Evolutionary conservation across 2,113 vertebrate species (phyloP), one percentile per base, ranked within the genome.

Genomic region (Phycodurus eques): DNA sequence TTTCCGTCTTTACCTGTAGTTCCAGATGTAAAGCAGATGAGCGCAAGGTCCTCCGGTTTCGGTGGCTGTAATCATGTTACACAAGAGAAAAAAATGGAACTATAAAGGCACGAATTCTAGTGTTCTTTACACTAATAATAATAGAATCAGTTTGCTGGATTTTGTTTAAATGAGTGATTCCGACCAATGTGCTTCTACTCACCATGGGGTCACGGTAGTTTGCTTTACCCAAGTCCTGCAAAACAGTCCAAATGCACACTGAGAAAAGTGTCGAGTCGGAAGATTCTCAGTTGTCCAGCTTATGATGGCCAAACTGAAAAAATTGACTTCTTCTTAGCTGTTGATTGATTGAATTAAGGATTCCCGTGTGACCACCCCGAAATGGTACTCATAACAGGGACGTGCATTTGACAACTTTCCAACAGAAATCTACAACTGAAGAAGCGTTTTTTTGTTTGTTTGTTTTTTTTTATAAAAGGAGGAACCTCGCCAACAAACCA

Each of bases 1-100:
- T 8, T 22, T 4, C 13, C 3, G n/a, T 51, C 62, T 2, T 60
- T 77, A 93, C 93, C 93, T 90, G 93, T 94, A 63, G 93, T 94
- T 85, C 93, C 93, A 67, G 93, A 94, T 49, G 93, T 94, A 70
- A 94, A 94, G 87, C 93, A 94, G 82, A 94, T 77, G n/a, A 94
- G 60, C 11, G 92, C 93, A 0, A 93, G 77, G 78, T 94, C 92
- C 0, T 92, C 86, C 56, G 92, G 81, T 77, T 78, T 87, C 12
- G 93, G 92, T 6, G 90, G 90, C 93, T 94, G 82, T 35, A 83
- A 80, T 68, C 51, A 84, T 39, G 82, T 70, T 51, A 86, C 51
- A 81, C 68, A 60, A 14, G 19, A 22, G 6, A 46, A 56, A 56
- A 66, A 46, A 5, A 27, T 0, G 3, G 4, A 20, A 51, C 46